Percentiles rank a stretch among this genome's conserved stretches.
Conservation (phyloP, 2,888 invertebrate genomes). For the Sarcophaga rosellei region DNA sequence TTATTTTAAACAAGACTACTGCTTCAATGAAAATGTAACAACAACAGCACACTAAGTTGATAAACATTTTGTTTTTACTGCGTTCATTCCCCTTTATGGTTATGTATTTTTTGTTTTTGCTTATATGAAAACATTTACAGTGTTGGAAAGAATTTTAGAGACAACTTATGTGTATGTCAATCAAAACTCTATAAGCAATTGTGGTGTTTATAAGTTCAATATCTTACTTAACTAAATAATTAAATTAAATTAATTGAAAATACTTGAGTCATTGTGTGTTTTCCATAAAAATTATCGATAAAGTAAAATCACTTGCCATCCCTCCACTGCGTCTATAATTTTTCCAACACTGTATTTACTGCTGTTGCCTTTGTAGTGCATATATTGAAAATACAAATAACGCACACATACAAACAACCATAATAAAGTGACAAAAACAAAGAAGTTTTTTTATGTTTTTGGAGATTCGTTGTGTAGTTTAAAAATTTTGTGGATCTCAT, state of each 20-base stretch:
- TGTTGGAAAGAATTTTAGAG: not conserved
- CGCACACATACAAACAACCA: too few species aligned
- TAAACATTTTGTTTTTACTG: slow-evolving; percentile 10
- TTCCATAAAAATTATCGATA: not conserved
- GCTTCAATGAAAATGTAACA: not conserved
- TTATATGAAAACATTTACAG: not conserved
- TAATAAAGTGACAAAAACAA: not conserved
- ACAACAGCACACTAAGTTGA: not conserved
- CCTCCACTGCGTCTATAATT: not conserved
- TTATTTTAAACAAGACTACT: slow-evolving; percentile 11
- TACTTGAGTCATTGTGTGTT: too few species aligned
- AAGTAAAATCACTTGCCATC: too few species aligned
- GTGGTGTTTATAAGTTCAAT: not conserved
- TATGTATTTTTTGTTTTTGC: slow-evolving; percentile 8
- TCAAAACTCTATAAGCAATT: not conserved
- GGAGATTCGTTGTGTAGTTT: not conserved
- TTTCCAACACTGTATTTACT: not conserved
- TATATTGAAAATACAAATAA: too few species aligned
- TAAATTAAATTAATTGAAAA: too few species aligned
- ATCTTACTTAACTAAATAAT: too few species aligned
- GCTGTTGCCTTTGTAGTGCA: not conserved
- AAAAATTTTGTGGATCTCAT: slow-evolving; percentile 18
- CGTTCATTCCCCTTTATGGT: slow-evolving; percentile 24
- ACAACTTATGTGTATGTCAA: not conserved
- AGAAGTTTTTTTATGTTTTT: not conserved